phyloP scores from a whole-genome alignment of 2,888 invertebrate species.

The Physocephala rufipes region DNA sequence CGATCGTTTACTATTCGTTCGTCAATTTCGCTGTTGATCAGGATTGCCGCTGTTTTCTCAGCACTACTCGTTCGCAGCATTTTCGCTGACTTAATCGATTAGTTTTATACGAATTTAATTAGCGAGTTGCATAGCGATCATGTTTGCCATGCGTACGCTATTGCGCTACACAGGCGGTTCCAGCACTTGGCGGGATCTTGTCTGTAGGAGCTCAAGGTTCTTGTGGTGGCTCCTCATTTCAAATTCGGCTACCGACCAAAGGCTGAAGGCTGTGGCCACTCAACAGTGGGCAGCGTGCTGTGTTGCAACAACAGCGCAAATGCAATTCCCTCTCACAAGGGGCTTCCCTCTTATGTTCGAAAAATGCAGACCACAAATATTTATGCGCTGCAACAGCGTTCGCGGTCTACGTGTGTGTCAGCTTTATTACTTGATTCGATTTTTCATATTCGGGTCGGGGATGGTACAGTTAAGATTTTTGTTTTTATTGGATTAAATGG shows the following conservation, averaged over 20 bases:
- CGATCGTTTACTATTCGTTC: too few relatives aligned
- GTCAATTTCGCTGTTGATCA: not conserved
- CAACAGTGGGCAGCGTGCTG: constrained; percentile 24
- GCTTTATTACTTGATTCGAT: too few relatives aligned
- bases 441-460: not conserved
- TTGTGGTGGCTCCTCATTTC: constrained; percentile 39
- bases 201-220: constrained; percentile 23
- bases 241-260: constrained; percentile 40
- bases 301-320: constrained; percentile 6
- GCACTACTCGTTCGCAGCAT: constrained; percentile 28
- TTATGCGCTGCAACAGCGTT: constrained; percentile 49
- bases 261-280: not conserved
- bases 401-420: constrained; percentile 48
- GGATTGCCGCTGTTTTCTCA: constrained; percentile 1
- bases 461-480: not conserved
- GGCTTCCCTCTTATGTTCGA: not conserved
- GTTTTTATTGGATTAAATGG: not conserved
- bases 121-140: constrained; percentile 47
- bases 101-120: constrained; percentile 53
- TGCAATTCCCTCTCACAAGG: not conserved
- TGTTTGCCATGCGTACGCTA: constrained; percentile 39
- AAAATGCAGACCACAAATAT: constrained; percentile 46
- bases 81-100: constrained; percentile 46
- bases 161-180: constrained; percentile 20
- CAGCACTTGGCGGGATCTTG: constrained; percentile 33